Conservation (phyloP, 1,140 invertebrate species). For the Cyclargus thomasi region DNA sequence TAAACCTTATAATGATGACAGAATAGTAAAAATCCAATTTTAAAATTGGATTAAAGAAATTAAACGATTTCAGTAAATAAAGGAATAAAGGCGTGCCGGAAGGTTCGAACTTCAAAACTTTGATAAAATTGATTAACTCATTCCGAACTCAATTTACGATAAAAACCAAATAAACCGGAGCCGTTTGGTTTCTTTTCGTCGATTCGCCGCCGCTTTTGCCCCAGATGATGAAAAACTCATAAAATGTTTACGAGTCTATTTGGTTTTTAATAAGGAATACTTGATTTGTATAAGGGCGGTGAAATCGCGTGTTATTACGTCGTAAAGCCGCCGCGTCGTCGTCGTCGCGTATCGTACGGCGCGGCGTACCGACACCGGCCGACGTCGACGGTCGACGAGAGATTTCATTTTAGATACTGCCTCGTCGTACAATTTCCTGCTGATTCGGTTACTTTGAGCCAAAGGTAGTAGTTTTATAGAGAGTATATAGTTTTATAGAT, state of each 20-base stretch:
- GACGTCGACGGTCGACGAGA: not conserved
- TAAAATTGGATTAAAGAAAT: too few species aligned
- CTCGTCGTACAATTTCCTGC: too few species aligned
- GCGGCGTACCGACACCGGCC: not conserved
- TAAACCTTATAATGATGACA: too few species aligned
- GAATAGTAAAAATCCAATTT: too few species aligned
- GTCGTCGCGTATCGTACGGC: not conserved
- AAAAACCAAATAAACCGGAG: not conserved
- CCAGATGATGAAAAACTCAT: not conserved
- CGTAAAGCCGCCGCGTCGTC: not conserved
- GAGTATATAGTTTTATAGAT: too few species aligned
- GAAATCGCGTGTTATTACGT: not conserved
- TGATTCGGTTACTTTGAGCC: too few species aligned
- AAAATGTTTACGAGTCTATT: not conserved
- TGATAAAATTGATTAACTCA: not conserved
- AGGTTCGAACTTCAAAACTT: not conserved
- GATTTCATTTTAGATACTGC: too few species aligned
- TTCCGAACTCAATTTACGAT: not conserved
- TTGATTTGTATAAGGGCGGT: not conserved
- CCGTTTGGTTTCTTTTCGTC: not conserved
- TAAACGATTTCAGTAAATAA: not conserved
- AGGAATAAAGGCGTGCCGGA: not conserved
- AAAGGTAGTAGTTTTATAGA: too few species aligned
- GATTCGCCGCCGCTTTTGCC: not conserved
- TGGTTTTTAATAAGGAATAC: slow-evolving; percentile 10